These are phyloP conservation scores for Dasysyrphus tricinctus DNA, from an alignment of 2,888 invertebrate genomes.

Conservation along the genomic window DNA sequence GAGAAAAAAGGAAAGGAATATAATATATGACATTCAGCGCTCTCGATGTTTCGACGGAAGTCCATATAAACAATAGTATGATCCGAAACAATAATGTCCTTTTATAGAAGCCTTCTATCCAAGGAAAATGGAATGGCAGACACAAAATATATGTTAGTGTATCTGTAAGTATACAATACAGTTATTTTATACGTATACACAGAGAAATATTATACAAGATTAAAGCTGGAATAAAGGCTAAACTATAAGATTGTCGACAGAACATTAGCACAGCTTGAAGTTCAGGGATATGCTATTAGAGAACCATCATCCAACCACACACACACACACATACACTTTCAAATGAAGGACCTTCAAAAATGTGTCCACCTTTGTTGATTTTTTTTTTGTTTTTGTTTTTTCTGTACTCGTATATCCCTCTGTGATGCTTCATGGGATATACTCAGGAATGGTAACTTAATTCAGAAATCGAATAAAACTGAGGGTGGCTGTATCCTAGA, in stretches of 20 bases:
- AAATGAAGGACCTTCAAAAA: slow-evolving; percentile 45
- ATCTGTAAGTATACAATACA: not conserved
- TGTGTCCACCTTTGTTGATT: slow-evolving; percentile 53
- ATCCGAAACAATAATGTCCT: slow-evolving; percentile 65
- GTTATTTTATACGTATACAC: not conserved
- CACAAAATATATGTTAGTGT: not conserved
- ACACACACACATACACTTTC: not conserved
- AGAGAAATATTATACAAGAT: slow-evolving; percentile 13
- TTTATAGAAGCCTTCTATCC: slow-evolving; percentile 18
- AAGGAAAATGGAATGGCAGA: not conserved
- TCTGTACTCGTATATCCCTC: not conserved
- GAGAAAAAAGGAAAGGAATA: not conserved
- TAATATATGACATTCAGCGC: not conserved
- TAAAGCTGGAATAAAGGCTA: slow-evolving; percentile 41
- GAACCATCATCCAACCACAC: not conserved
- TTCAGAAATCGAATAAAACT: slow-evolving; percentile 62
- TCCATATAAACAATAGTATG: slow-evolving; percentile 63
- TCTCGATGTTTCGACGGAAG: slow-evolving; percentile 36
- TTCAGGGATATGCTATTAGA: slow-evolving; percentile 38
- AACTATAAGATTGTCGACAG: slow-evolving; percentile 61
- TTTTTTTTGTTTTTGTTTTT: slow-evolving; percentile 19
- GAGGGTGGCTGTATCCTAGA: not conserved
- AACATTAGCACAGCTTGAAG: slow-evolving; percentile 68
- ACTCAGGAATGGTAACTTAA: slow-evolving; percentile 66
- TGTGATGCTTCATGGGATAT: slow-evolving; percentile 45